Evolutionary conservation across 1,140 invertebrate genomes (phyloP), one percentile per base, ranked within the genome.

Genomic region (Ganaspis sp.): DNA sequence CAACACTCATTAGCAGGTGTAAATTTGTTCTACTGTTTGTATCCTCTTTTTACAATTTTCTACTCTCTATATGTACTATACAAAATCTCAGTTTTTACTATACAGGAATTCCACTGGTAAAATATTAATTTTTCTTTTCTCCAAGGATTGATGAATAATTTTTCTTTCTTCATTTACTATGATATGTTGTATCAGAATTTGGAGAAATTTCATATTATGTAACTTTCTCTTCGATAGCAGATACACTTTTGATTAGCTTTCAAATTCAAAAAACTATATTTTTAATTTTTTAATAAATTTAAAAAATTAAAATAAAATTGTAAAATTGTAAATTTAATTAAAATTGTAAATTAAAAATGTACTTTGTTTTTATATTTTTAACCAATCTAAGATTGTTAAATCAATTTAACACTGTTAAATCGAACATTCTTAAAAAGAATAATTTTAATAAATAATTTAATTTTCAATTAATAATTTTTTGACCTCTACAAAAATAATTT

Each of bases 91-190:
- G 23, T 34, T 15, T 34, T 34, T 15, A 15, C 58, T 64, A 26
- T 64, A 64, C 26, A 64, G 23, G 3, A 64, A 29, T 12, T 29
- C 23, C 58, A n/a, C n/a, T 64, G 21, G 23, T 72, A 75, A 71
- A 72, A 73, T 75, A 78, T 75, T 45, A 75, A 75, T 21, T 40
- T 75, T n/a, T 69, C 9, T 26, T 21, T 71, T n/a, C 21, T 19
- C 29, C 29, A 64, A 54, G 73, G 54, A 71, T 76, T 21, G 15
- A 74, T 76, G 71, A 29, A 58, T 11, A 58, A n/a, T n/a, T 11
- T 23, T 8, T 64, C 29, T 6, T 64, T 64, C 23, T 29, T 15
- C 23, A n/a, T 64, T 29, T 64, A 64, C 23, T 29, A 29, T 64
- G 58, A 64, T 64, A 64, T 64, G 58, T 64, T n/a, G 23, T 64